These are phyloP conservation scores for Promerops cafer DNA, from an alignment of 2,113 vertebrate genomes.

Conservation along the genomic window DNA sequence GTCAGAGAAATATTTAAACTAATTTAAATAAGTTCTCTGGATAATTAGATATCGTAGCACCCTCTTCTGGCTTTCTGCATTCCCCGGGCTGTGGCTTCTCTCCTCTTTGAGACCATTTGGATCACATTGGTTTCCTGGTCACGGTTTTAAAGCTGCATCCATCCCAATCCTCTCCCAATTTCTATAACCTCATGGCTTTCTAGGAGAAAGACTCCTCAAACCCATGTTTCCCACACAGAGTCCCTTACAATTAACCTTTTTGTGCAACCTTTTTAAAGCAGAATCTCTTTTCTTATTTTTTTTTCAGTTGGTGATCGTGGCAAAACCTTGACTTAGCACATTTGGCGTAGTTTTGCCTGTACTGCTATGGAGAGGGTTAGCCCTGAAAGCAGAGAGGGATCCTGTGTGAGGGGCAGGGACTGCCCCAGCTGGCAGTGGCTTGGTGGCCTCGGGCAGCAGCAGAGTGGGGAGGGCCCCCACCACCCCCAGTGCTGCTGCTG, in stretches of 20 bases:
- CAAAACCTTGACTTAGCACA: neutral
- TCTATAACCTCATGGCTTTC: neutral
- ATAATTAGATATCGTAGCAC: constrained; percentile 49
- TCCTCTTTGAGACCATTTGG: neutral
- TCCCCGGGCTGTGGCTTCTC: neutral
- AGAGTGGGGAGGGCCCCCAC: fast-evolving
- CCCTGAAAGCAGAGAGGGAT: neutral
- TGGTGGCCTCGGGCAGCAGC: fast-evolving
- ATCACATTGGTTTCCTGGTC: neutral
- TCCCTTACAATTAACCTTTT: constrained; percentile 26
- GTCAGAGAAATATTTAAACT: neutral
- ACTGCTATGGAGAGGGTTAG: fast-evolving
- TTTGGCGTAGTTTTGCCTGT: neutral
- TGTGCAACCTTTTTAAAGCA: neutral
- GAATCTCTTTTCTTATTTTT: neutral
- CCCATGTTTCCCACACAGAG: neutral
- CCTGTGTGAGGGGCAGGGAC: fast-evolving
- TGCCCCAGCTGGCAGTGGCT: fast-evolving
- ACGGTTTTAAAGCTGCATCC: fast-evolving
- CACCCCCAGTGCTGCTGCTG: neutral
- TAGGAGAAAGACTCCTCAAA: neutral
- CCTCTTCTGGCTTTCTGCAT: constrained; percentile 49
- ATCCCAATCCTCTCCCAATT: neutral
- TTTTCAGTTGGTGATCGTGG: neutral
- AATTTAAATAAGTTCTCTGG: neutral